Evolutionary conservation across 1,140 invertebrate species (phyloP).

Genomic region (Hycleus cichorii): DNA sequence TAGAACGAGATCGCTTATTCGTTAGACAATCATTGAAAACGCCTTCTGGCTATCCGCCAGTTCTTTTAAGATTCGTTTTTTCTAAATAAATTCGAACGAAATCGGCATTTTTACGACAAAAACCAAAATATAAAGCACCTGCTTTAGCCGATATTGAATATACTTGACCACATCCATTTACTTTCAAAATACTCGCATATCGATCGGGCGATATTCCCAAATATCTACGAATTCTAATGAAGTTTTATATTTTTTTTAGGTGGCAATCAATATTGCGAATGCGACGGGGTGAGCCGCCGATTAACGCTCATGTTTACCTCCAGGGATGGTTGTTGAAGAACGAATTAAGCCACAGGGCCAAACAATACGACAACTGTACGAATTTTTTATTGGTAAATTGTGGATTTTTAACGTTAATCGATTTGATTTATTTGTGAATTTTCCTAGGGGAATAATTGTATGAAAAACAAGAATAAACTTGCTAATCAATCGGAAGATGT

Average conservation of each 20-base stretch:
- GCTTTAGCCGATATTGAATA: too few species aligned
- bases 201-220: too few species aligned
- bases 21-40: too few species aligned
- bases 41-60: too few species aligned
- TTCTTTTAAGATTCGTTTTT: too few species aligned
- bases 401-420: not conserved
- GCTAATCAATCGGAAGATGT: not conserved
- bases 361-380: constrained; percentile 31
- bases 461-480: constrained; percentile 9
- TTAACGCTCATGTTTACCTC: constrained; percentile 35
- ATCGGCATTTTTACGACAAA: too few species aligned
- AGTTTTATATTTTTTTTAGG: constrained; percentile 20
- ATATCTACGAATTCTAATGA: not conserved
- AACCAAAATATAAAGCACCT: too few species aligned
- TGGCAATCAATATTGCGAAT: constrained; percentile 33
- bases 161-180: too few species aligned
- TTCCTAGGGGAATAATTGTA: constrained; percentile 9
- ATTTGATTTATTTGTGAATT: not conserved
- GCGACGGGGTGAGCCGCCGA: constrained; percentile 21
- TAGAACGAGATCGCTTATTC: too few species aligned
- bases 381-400: not conserved
- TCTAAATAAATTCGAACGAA: not conserved
- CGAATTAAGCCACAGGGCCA: constrained; percentile 36
- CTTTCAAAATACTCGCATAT: too few species aligned
- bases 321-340: constrained; percentile 38